Evolutionary conservation across 2,113 vertebrate species (phyloP).

Genomic region (Myanophis thanlyinensis): DNA sequence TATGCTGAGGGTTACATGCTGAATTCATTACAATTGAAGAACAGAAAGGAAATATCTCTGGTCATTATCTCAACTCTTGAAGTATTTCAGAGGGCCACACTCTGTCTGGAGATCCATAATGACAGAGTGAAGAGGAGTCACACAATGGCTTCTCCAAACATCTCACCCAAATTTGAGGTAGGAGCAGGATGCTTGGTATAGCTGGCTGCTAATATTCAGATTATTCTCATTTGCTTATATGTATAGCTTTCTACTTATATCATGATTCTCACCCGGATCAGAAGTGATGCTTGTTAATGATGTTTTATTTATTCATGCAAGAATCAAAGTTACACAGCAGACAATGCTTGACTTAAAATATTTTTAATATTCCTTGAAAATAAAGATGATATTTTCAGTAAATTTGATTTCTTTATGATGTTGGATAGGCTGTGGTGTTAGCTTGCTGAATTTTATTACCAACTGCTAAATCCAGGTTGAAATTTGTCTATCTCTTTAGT

Average conservation of each 20-base stretch:
- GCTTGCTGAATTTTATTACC: neutral
- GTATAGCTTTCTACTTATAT: neutral
- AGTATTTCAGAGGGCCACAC: neutral
- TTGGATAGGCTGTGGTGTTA: neutral
- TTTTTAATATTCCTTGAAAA: neutral
- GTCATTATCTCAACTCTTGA: neutral
- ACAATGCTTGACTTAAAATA: neutral
- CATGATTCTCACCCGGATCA: neutral
- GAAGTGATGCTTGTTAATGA: neutral
- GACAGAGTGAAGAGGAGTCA: neutral
- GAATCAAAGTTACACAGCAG: neutral
- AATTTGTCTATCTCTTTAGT: neutral
- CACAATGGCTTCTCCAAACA: neutral
- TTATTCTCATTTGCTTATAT: neutral
- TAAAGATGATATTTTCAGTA: neutral
- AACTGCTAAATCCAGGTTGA: neutral
- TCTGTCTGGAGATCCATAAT: neutral
- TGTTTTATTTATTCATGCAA: neutral
- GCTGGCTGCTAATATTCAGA: neutral
- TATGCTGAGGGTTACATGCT: neutral
- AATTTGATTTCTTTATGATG: neutral
- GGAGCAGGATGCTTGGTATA: neutral
- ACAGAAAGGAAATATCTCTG: neutral
- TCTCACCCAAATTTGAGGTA: neutral
- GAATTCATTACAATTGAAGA: neutral